A percentile compares a stretch with the other conserved stretches of the same genome.
phyloP scores from a whole-genome alignment of 2,113 vertebrate genomes.

The Entosphenus tridentatus region DNA sequence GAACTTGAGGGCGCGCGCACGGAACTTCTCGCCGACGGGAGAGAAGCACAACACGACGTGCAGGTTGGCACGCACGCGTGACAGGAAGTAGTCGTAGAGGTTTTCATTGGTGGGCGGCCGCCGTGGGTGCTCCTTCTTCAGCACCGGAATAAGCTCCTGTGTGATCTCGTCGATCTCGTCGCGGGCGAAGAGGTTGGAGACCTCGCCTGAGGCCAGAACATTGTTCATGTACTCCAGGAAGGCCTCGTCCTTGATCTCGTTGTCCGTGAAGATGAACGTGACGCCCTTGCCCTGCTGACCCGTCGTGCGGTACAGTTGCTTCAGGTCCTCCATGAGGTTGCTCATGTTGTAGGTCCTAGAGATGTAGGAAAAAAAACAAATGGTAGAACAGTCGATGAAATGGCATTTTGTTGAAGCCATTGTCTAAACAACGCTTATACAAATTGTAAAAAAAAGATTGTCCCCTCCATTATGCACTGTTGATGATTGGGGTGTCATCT shows the following conservation, averaged over 20 bases:
- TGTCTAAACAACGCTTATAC: background rate
- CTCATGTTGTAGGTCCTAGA: conserved; percentile 32
- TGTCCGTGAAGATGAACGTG: conserved; percentile 47
- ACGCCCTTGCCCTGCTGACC: conserved; percentile 37
- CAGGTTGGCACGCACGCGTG: conserved; percentile 33
- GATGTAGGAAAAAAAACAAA: background rate
- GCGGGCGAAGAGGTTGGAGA: conserved; percentile 42
- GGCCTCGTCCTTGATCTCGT: conserved; percentile 45
- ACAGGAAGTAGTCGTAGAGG: conserved; percentile 44
- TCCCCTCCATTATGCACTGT: background rate
- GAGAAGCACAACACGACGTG: conserved; percentile 52
- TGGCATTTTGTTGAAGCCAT: background rate
- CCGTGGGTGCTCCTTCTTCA: conserved; percentile 37
- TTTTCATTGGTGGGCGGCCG: conserved; percentile 29
- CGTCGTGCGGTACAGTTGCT: conserved; percentile 33
- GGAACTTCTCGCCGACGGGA: conserved; percentile 48
- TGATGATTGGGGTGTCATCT: background rate
- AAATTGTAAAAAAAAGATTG: background rate
- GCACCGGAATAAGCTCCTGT: conserved; percentile 30
- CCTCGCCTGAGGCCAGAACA: conserved; percentile 39
- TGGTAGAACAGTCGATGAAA: too few species aligned
- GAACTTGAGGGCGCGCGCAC: conserved; percentile 32
- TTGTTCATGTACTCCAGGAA: conserved; percentile 60
- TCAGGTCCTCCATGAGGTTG: conserved; percentile 50
- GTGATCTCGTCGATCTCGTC: conserved; percentile 46